phyloP scores from a whole-genome alignment of 2,797 vertebrate species.

The Coccyzus lansbergi region DNA sequence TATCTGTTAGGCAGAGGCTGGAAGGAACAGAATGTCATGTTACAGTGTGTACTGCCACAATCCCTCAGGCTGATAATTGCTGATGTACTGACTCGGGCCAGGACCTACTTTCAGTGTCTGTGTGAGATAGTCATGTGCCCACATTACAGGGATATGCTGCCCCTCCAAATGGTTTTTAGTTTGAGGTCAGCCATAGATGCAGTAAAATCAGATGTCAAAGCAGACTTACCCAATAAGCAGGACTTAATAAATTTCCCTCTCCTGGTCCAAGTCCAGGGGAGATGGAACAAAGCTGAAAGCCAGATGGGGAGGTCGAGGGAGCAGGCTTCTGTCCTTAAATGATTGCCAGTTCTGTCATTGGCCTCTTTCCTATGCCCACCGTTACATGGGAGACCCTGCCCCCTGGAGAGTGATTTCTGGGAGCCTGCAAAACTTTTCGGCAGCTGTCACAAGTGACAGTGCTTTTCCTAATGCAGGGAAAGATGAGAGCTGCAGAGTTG shows the following conservation, averaged over 20 bases:
- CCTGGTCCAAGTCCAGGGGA: slow-evolving; percentile 18
- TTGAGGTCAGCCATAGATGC: background rate
- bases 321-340: slow-evolving; percentile 19
- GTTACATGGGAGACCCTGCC: background rate
- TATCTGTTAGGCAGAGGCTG: background rate
- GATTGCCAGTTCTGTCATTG: background rate
- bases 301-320: background rate
- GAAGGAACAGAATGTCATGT: background rate
- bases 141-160: background rate
- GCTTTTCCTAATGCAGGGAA: background rate
- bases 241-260: slow-evolving; percentile 37
- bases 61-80: background rate
- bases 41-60: background rate
- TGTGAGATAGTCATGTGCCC: background rate
- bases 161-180: background rate
- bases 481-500: background rate
- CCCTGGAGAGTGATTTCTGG: background rate
- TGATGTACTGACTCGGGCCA: background rate
- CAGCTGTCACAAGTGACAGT: background rate
- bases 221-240: background rate
- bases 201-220: slow-evolving; percentile 31
- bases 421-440: background rate
- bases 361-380: background rate
- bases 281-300: slow-evolving; percentile 15
- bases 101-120: background rate